phyloP scores from a whole-genome alignment of 35 echinoderm and acorn worm genomes.

The Stichopus chloronotus region DNA sequence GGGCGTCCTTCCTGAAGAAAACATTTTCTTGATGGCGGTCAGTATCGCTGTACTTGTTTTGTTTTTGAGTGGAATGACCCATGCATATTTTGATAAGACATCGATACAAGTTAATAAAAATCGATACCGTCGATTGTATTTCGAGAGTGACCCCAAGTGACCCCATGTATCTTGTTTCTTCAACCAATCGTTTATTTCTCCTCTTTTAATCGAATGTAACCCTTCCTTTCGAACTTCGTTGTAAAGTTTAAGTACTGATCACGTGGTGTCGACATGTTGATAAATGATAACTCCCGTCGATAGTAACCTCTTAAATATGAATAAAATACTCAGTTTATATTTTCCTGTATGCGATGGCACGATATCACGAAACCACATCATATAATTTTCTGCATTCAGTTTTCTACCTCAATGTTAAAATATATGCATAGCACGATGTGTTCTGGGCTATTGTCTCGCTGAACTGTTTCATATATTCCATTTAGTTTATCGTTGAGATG shows the following conservation, averaged over 20 bases:
- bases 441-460: neutral
- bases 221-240: too few relatives aligned
- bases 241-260: too few relatives aligned
- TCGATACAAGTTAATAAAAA: constrained; percentile 59
- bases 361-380: neutral
- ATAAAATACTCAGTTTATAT: neutral
- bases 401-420: neutral
- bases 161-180: too few relatives aligned
- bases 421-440: neutral
- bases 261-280: neutral
- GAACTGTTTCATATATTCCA: neutral
- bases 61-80: constrained; percentile 57
- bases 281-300: too few relatives aligned
- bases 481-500: neutral
- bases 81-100: constrained; percentile 61
- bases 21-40: constrained; percentile 44
- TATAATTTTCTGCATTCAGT: neutral
- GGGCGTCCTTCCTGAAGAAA: constrained; percentile 45
- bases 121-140: constrained; percentile 53
- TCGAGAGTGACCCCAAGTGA: constrained; percentile 36
- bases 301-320: too few relatives aligned
- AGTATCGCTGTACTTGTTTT: constrained; percentile 38
- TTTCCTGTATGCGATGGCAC: neutral
- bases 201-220: too few relatives aligned
- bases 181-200: too few relatives aligned